Base-by-base conservation (phyloP, 2,888 invertebrate genomes). In the Colletes collaris region DNA sequence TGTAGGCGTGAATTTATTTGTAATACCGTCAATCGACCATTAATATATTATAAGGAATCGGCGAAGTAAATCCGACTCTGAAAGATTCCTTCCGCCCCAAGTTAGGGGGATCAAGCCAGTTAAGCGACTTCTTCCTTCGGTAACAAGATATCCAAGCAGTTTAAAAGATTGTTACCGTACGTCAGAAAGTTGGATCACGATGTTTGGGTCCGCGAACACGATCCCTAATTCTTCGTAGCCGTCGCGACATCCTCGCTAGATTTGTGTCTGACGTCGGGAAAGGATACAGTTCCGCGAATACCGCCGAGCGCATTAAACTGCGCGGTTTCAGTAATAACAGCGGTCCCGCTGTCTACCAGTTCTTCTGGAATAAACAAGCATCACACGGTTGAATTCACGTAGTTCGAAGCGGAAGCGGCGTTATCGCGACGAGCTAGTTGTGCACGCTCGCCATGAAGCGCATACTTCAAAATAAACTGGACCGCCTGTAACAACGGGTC, bases 301-400 rank as follows among this genome's bases (percentile, higher is more conserved):
- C 5, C 56, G 0, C 27, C 27, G 8, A 10, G 10, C 52, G 27
- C 52, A 50, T 40, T 50, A 16, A 50, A 65, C 46, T 63, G 8
- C 59, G 27, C 56, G 16, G 60, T 66, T 40, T 58, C 71, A 37
- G n/a, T 79, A 71, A 79, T 77, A 58, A 58, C 66, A 11, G 40
- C 46, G 65, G n/a, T 37, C 62, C 60, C 71, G 3, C 63, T 65
- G 52, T 27, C 65, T 63, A 62, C 16, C 79, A 77, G 66, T 79
- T 77, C 66, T 77, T 77, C 79, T 67, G 79, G 78, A 77, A 79
- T 77, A 72, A 79, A 79, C 78, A 58, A 53, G 79, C 72, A 63
- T 77, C 78, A 72, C 35, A 72, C 78, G 71, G 62, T 62, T 66
- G 78, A 79, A 79, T 77, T 77, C 79, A 19, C 71, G 40, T 11